Base-by-base conservation (phyloP, 2,888 invertebrate species). In the Frankliniella fusca region DNA sequence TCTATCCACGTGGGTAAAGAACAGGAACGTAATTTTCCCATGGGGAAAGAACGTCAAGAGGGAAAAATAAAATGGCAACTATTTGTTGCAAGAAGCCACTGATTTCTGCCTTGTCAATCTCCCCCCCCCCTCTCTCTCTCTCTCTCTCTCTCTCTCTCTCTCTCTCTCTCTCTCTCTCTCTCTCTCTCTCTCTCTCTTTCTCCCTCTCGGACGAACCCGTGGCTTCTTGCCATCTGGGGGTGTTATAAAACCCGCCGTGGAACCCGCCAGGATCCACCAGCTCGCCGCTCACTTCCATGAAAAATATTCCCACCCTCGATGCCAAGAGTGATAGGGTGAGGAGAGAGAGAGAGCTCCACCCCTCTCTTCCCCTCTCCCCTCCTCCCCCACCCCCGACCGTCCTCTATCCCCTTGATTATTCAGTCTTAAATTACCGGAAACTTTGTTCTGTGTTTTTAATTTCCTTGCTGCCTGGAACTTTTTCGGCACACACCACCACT, bases 381-480 rank as follows among this genome's bases (percentile, higher is more conserved):
- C n/a, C n/a, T n/a, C n/a, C n/a, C n/a, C n/a, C n/a, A n/a, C n/a
- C n/a, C n/a, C 18, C 54, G 5, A 54, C 54, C 15, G 54, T 18
- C 15, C 54, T n/a, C n/a, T 18, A 70, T 12, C 70, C 23, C 27
- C 70, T 27, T 76, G 70, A 76, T 76, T 76, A 76, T 76, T 76
- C 70, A 76, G 70, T 76, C 70, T 76, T 76, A 76, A 76, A 76
- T 76, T 76, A 76, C 70, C 70, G 70, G 70, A 76, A 76, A 76
- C 70, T 76, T 76, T 76, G 70, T 76, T 76, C 70, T 76, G 70
- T 76, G 70, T 76, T 76, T 76, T 76, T 76, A 76, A 76, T 76
- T 76, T 76, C 70, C 70, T 23, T 27, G 70, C 70, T 76, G 70
- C 54, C 38, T 15, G 70, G 70, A 76, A 76, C 70, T 76, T 76